These are phyloP conservation scores for Danaus melanippus DNA, from an alignment of 1,140 invertebrate genomes.

Conservation along the genomic window DNA sequence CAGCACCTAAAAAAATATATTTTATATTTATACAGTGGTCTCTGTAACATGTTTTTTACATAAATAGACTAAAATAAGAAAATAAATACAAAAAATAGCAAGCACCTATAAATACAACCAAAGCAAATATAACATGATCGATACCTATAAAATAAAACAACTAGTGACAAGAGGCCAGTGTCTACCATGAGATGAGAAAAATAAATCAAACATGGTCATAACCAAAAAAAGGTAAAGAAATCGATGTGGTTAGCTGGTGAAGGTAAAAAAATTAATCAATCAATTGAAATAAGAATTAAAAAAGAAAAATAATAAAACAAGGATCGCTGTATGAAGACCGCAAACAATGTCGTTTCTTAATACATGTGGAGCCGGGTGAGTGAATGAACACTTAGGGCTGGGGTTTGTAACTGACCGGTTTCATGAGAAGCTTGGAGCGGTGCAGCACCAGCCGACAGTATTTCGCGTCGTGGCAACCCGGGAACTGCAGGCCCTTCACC, in stretches of 20 bases:
- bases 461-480: constrained; percentile 92
- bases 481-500: constrained; percentile 95
- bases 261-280: constrained; percentile 9
- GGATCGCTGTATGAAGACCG: constrained; percentile 14
- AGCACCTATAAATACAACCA: constrained; percentile 13
- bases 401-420: constrained; percentile 85
- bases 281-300: not conserved
- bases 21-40: constrained; percentile 10
- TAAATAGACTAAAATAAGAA: constrained; percentile 5
- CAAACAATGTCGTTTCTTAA: constrained; percentile 6
- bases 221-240: constrained; percentile 29
- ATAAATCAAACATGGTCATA: constrained; percentile 22
- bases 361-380: not conserved
- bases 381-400: constrained; percentile 5
- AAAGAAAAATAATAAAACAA: constrained; percentile 15
- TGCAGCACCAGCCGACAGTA: constrained; percentile 95
- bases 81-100: constrained; percentile 8
- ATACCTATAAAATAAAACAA: constrained; percentile 13
- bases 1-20: constrained; percentile 76
- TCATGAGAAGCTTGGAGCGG: constrained; percentile 93
- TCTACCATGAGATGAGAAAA: constrained; percentile 30
- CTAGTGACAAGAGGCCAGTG: constrained; percentile 15
- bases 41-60: not conserved
- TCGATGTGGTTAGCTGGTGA: constrained; percentile 20
- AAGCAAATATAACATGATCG: constrained; percentile 11